Conservation (phyloP, 2,113 vertebrate species). For the Vanacampus margaritifer region DNA sequence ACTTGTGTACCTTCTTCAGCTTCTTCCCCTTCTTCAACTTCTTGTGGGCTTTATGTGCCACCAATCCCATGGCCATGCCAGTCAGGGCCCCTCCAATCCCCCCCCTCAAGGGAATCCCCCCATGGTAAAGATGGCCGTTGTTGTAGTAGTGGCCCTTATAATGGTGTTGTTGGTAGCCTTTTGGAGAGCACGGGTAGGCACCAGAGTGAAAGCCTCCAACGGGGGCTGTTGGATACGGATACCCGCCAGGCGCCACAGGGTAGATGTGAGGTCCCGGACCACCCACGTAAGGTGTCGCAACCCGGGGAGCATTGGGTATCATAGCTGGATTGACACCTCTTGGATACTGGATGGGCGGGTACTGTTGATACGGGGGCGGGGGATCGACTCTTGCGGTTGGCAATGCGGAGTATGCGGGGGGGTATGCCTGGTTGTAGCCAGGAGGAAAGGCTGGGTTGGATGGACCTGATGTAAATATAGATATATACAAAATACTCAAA, state of each 20-base stretch:
- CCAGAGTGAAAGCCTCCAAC: slow-evolving; percentile 59
- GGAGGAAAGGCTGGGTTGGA: slow-evolving; percentile 63
- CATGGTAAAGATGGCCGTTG: slow-evolving; percentile 32
- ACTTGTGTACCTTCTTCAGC: slow-evolving; percentile 78
- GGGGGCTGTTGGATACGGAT: slow-evolving; percentile 51
- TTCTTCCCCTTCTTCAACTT: slow-evolving; percentile 80
- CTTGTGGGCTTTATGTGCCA: slow-evolving; percentile 68
- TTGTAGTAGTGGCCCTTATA: slow-evolving; percentile 8
- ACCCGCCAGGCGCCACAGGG: slow-evolving; percentile 48
- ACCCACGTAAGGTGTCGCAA: slow-evolving; percentile 39
- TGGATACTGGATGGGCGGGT: slow-evolving; percentile 52
- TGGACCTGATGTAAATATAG: slow-evolving; percentile 38
- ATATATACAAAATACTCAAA: neutral
- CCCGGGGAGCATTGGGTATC: slow-evolving; percentile 39
- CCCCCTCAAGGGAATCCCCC: slow-evolving; percentile 17
- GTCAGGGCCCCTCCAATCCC: slow-evolving; percentile 45
- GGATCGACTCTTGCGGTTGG: slow-evolving; percentile 50
- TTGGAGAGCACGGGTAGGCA: slow-evolving; percentile 58
- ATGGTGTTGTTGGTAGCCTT: slow-evolving; percentile 38
- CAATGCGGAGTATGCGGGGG: slow-evolving; percentile 14
- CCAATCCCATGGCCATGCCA: slow-evolving; percentile 52
- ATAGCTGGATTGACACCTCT: slow-evolving; percentile 54
- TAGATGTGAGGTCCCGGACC: slow-evolving; percentile 42
- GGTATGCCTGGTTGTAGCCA: slow-evolving; percentile 58
- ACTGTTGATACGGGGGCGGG: slow-evolving; percentile 49